Percentiles rank a stretch among this genome's conserved stretches.
Conservation (phyloP, 1,140 invertebrate genomes). For the Drosophila parabipectinata region DNA sequence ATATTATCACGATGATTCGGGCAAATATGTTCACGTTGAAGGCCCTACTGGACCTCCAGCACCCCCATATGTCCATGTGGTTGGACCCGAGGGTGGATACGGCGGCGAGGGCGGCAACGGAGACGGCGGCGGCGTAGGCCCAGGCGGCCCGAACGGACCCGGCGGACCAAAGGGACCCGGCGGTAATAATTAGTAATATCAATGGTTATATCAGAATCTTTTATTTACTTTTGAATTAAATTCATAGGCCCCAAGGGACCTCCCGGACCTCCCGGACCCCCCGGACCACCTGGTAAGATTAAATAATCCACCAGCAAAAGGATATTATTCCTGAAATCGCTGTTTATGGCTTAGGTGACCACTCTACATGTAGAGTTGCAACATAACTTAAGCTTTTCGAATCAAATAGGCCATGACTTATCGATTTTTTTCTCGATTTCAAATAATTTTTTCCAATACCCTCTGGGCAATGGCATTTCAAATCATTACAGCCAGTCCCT, state of each 20-base stretch:
- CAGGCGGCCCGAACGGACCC: conserved; percentile 73
- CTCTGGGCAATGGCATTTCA: background rate
- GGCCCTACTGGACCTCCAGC: conserved; percentile 84
- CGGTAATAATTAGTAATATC: conserved; percentile 32
- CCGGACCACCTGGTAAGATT: conserved; percentile 71
- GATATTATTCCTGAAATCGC: background rate
- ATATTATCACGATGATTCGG: conserved; percentile 85
- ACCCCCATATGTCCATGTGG: conserved; percentile 84
- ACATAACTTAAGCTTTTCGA: background rate
- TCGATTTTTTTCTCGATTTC: background rate
- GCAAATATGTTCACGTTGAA: conserved; percentile 85
- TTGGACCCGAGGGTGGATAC: conserved; percentile 81
- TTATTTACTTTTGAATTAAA: background rate
- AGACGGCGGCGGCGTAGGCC: conserved; percentile 69
- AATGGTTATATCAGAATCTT: background rate
- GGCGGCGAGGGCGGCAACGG: conserved; percentile 73
- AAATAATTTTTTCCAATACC: background rate
- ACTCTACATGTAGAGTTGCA: background rate
- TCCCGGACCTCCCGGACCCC: conserved; percentile 72
- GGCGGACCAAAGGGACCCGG: conserved; percentile 75
- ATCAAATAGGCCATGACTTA: background rate
- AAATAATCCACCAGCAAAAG: background rate
- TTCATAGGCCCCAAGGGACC: conserved; percentile 54
- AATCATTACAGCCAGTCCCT: background rate
- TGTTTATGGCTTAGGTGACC: background rate